phyloP scores from a whole-genome alignment of 2,797 vertebrate species.

The Syngnathus rostellatus region DNA sequence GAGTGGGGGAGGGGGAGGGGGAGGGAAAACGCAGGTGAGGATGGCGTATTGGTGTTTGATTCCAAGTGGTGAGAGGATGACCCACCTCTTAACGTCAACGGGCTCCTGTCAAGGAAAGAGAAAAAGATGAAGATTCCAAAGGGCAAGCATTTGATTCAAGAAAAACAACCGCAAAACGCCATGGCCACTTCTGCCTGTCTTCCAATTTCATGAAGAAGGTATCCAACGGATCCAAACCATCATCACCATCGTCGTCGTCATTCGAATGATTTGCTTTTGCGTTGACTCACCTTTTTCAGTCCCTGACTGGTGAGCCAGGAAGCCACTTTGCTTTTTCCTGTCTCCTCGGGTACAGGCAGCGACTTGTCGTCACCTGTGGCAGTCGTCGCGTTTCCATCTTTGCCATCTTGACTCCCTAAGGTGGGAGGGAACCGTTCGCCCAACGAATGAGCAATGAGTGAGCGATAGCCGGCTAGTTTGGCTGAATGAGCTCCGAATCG shows the following conservation, averaged over 20 bases:
- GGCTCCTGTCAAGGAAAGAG: conserved; percentile 62
- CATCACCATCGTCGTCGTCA: background rate
- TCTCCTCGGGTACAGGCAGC: conserved; percentile 81
- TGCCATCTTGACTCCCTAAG: conserved; percentile 74
- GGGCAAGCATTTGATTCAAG: too few species aligned
- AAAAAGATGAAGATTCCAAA: conserved; percentile 10
- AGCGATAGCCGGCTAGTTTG: background rate
- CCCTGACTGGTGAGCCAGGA: conserved; percentile 87
- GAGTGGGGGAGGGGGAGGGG: conserved; percentile 3
- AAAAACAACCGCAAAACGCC: too few species aligned
- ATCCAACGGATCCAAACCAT: too few species aligned
- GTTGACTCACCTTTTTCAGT: conserved; percentile 53
- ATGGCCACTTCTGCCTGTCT: too few species aligned
- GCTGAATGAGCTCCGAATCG: background rate
- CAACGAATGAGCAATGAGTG: too few species aligned
- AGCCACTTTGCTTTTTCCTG: conserved; percentile 89
- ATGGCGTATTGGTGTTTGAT: background rate
- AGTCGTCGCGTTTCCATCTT: conserved; percentile 55
- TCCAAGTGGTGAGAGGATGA: conserved; percentile 19
- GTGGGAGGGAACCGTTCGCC: background rate
- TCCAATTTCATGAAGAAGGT: too few species aligned
- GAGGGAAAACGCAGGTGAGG: conserved; percentile 1
- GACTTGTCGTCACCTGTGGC: conserved; percentile 73
- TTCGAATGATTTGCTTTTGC: background rate
- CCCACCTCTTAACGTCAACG: conserved; percentile 55